A percentile compares a stretch with the other conserved stretches of the same genome.
phyloP scores from a whole-genome alignment of 2,888 invertebrate genomes.

The Hypsopygia costalis region DNA sequence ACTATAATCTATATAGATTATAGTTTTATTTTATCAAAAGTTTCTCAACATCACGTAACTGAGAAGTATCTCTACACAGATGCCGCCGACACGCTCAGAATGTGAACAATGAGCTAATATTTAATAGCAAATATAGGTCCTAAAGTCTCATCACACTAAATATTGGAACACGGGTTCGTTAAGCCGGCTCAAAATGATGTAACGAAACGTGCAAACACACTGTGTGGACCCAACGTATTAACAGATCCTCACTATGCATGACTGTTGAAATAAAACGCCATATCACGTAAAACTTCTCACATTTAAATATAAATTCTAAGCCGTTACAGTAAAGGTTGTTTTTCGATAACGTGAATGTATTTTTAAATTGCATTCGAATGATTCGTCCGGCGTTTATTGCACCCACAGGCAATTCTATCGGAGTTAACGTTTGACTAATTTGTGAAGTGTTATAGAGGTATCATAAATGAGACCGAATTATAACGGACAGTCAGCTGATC shows the following conservation, averaged over 20 bases:
- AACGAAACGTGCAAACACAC: conserved; percentile 68
- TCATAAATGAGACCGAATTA: conserved; percentile 52
- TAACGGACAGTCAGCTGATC: conserved; percentile 57
- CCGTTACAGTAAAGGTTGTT: conserved; percentile 15
- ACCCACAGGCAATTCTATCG: conserved; percentile 65
- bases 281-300: conserved; percentile 12
- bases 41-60: conserved; percentile 60
- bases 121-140: conserved; percentile 67
- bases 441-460: conserved; percentile 68
- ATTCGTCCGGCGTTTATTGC: conserved; percentile 72
- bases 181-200: conserved; percentile 72
- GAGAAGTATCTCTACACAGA: conserved; percentile 49
- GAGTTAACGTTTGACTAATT: conserved; percentile 78
- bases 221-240: conserved; percentile 70
- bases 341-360: conserved; percentile 12
- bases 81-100: conserved; percentile 52
- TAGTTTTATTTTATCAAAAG: conserved; percentile 19
- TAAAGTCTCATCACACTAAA: conserved; percentile 71
- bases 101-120: conserved; percentile 69
- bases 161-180: conserved; percentile 69
- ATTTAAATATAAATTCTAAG: conserved; percentile 24
- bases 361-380: conserved; percentile 60
- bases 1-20: too few species aligned
- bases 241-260: conserved; percentile 60
- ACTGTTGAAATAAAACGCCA: conserved; percentile 20